Evolutionary conservation across 2,797 vertebrate genomes (phyloP), one percentile per base, ranked within the genome.

Genomic region (Coendou prehensilis): DNA sequence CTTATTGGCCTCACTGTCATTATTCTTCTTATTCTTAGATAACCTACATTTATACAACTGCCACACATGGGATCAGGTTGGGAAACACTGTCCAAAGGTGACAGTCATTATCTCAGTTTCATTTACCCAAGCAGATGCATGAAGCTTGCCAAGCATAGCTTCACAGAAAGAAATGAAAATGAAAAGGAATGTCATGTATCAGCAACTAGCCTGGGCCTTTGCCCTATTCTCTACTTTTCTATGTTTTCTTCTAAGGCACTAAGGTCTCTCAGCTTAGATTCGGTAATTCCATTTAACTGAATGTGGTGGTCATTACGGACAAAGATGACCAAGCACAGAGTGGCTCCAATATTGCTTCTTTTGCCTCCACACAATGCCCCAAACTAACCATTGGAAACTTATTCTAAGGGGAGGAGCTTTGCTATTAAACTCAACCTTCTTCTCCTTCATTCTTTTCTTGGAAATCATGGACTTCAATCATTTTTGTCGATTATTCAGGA

Each of bases 401-500:
- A 69, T 63, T 52, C 81, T 85, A 57, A 87, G 26, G 30, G 84
- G 69, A 50, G 54, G 69, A 87, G 20, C 8, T 47, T 37, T 17
- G 54, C 18, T 61, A 81, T 63, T 76, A 67, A 28, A 23, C 20
- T 82, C 61, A 75, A 30, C 30, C 41, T 91, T 37, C 13, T 91
- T 52, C 50, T 71, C 26, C 41, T 82, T 90, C 30, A 87, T 33
- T 2, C 9, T 3, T 54, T 90, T 73, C 52, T 91, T 85, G 80
- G 79, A 90, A 97, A 95, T 96, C 91, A 23, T 87, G 93, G 88
- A 1, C 91, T 96, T 87, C 82, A 45, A 75, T 91, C 93, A 81
- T 56, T 95, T 95, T 84, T 90, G 84, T 13, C 28, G 54, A 33
- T 96, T 96, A 97, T 91, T 93, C 96, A 96, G 17, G 96, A 97